A percentile compares a stretch with the other conserved stretches of the same genome.
phyloP scores from a whole-genome alignment of 2,888 invertebrate species.

The Coenonympha arcania region DNA sequence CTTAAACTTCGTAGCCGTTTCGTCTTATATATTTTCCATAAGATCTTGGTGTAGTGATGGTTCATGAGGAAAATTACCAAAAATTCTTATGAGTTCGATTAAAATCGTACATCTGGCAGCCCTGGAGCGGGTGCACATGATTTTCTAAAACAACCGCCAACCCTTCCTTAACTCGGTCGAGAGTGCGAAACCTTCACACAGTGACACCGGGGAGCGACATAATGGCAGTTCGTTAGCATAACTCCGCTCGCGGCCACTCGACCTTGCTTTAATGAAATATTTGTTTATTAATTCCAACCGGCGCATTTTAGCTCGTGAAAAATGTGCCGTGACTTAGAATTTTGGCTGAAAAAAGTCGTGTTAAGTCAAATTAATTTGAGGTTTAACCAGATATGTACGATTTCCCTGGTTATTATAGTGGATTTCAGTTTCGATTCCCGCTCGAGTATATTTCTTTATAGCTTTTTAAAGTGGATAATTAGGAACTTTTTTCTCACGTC shows the following conservation, averaged over 20 bases:
- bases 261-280: slow-evolving; percentile 56
- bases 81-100: too few relatives aligned
- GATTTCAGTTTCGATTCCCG: too few relatives aligned
- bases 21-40: too few relatives aligned
- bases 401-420: background rate
- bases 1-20: too few relatives aligned
- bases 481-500: too few relatives aligned
- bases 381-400: background rate
- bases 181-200: slow-evolving; percentile 72
- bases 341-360: background rate
- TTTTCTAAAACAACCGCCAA: slow-evolving; percentile 65
- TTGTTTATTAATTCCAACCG: slow-evolving; percentile 54
- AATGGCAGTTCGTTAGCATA: slow-evolving; percentile 71
- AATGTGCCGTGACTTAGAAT: background rate
- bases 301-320: slow-evolving; percentile 6
- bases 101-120: too few relatives aligned
- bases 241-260: slow-evolving; percentile 45
- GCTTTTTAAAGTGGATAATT: too few relatives aligned
- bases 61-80: too few relatives aligned
- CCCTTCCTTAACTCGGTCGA: slow-evolving; percentile 67
- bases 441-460: too few relatives aligned
- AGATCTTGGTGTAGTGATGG: too few relatives aligned
- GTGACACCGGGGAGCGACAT: slow-evolving; percentile 66
- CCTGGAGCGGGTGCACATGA: slow-evolving; percentile 69
- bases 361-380: background rate